Percentiles rank a stretch among this genome's conserved stretches.
Conservation (phyloP, 2,888 invertebrate genomes). For the Hydraecia micacea region DNA sequence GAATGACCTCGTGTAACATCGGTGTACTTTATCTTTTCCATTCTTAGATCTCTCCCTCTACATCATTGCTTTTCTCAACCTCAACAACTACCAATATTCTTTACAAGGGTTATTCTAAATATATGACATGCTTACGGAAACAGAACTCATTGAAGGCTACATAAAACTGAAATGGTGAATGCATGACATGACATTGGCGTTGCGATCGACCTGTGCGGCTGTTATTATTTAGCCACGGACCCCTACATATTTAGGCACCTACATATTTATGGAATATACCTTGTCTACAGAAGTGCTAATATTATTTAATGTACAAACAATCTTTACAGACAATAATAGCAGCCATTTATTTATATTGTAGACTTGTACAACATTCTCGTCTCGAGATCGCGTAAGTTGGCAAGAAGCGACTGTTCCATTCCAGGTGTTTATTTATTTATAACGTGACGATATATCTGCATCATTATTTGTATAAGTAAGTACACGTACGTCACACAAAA, state of each 20-base stretch:
- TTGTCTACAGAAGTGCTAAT: background rate
- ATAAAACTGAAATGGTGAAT: too few species aligned
- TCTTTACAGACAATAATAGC: background rate
- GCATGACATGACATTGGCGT: background rate
- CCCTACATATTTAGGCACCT: too few species aligned
- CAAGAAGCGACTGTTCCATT: conserved; percentile 23
- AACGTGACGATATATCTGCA: conserved; percentile 4
- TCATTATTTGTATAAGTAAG: background rate
- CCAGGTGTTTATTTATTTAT: conserved; percentile 46
- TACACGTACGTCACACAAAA: background rate
- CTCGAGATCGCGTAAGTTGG: conserved; percentile 25
- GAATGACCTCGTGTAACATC: background rate
- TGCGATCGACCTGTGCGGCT: too few species aligned
- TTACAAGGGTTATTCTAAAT: background rate
- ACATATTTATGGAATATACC: background rate
- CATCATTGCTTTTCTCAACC: background rate
- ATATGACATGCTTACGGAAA: background rate
- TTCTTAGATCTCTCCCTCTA: background rate
- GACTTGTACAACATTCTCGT: conserved; percentile 15
- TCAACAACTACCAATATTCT: too few species aligned
- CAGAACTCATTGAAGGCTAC: too few species aligned
- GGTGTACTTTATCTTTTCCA: background rate
- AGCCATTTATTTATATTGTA: conserved; percentile 15
- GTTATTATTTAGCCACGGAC: too few species aligned
- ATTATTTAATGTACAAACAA: conserved; percentile 26